Percentiles rank a stretch among this genome's conserved stretches.
Conservation (phyloP, 2,888 invertebrate species). For the Heliconius cydno region DNA sequence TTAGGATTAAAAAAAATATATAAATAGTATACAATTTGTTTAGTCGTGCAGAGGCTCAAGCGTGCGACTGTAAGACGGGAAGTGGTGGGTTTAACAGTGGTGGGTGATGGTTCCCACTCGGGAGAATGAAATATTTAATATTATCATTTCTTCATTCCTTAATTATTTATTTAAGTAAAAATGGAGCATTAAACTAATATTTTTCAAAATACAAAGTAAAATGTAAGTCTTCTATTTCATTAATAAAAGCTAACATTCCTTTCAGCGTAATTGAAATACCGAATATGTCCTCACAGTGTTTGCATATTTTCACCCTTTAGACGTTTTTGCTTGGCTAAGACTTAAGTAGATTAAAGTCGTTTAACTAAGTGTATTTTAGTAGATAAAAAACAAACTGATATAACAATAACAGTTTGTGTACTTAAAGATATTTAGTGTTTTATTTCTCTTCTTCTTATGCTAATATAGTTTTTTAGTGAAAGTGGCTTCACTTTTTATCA, state of each 20-base stretch:
- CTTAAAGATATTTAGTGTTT: no score
- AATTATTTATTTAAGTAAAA: background rate
- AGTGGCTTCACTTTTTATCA: no score
- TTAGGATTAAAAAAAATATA: background rate
- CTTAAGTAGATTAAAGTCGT: constrained; percentile 20
- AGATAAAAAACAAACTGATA: background rate
- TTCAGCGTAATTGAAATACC: constrained; percentile 34
- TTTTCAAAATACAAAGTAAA: background rate
- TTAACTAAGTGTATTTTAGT: background rate
- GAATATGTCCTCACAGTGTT: constrained; percentile 17
- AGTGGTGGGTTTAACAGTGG: no score
- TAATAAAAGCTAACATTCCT: constrained; percentile 29
- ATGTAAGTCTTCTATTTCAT: constrained; percentile 13
- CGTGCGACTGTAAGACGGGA: no score
- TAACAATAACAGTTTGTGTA: background rate
- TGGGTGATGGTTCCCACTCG: no score
- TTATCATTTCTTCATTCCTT: no score
- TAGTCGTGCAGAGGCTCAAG: no score
- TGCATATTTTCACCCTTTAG: constrained; percentile 14
- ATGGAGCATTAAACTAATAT: background rate
- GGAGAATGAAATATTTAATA: no score
- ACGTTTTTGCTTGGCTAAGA: constrained; percentile 12
- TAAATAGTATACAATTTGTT: background rate
- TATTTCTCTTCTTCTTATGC: no score
- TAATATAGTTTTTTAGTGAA: no score